A percentile compares a stretch with the other conserved stretches of the same genome.
phyloP scores from a whole-genome alignment of 2,797 vertebrate species.

The Poeciliopsis presidionis region DNA sequence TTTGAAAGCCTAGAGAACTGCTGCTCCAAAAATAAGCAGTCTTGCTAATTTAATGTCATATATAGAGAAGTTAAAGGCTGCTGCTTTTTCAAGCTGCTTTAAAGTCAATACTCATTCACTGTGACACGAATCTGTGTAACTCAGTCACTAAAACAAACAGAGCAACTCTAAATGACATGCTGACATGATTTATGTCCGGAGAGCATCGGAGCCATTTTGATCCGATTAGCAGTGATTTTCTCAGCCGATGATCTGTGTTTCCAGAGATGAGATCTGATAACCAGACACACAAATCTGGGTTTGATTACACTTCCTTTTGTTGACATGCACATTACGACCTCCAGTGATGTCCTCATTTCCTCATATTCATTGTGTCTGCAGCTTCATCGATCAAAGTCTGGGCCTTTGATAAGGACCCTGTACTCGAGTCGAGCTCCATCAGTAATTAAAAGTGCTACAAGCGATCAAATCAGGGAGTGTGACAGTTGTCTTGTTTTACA shows the following conservation, averaged over 20 bases:
- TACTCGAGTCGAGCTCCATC: conserved; percentile 16
- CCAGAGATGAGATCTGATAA: conserved; percentile 52
- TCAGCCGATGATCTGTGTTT: conserved; percentile 39
- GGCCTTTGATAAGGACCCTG: conserved; percentile 20
- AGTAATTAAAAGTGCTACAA: conserved; percentile 58
- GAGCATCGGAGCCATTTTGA: conserved; percentile 40
- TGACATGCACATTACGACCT: conserved; percentile 35
- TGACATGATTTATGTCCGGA: conserved; percentile 46
- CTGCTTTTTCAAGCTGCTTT: neutral
- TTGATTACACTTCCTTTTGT: conserved; percentile 64
- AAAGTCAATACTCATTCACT: neutral
- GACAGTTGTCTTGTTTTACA: conserved; percentile 35
- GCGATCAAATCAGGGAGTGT: conserved; percentile 36
- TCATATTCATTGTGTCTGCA: conserved; percentile 36
- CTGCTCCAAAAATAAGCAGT: neutral
- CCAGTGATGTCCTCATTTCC: conserved; percentile 35
- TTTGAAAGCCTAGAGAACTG: neutral
- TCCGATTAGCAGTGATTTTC: conserved; percentile 50
- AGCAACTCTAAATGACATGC: conserved; percentile 25
- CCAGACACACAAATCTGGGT: conserved; percentile 32
- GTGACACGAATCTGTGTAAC: conserved; percentile 19
- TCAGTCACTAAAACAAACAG: conserved; percentile 8
- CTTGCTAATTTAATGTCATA: neutral
- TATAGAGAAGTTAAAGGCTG: neutral
- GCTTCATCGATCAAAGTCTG: conserved; percentile 52